Conservation (phyloP, 2,113 vertebrate species). For the Brachionichthys hirsutus region DNA sequence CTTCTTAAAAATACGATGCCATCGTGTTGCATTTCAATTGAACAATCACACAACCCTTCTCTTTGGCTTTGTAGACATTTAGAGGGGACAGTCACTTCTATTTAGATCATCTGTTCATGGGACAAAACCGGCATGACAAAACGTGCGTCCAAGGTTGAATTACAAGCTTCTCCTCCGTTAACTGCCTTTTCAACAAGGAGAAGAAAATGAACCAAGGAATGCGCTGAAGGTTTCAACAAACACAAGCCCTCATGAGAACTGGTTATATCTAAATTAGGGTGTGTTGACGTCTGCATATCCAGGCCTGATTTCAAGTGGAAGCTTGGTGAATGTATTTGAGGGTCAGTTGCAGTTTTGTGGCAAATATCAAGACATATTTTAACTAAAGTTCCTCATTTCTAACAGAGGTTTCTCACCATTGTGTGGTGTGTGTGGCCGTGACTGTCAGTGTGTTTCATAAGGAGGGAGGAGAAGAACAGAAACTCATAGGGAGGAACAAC, state of each 20-base stretch:
- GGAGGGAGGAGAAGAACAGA: slow-evolving; percentile 63
- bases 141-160: slow-evolving; percentile 22
- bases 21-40: slow-evolving; percentile 52
- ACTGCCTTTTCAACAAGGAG: slow-evolving; percentile 5
- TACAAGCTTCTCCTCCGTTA: slow-evolving; percentile 24
- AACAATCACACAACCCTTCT: slow-evolving; percentile 65
- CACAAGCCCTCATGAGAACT: slow-evolving; percentile 39
- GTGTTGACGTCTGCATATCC: slow-evolving; percentile 16
- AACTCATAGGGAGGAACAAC: slow-evolving; percentile 55
- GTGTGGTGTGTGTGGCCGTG: slow-evolving; percentile 30
- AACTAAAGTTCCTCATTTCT: slow-evolving; percentile 63
- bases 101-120: slow-evolving; percentile 30
- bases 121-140: slow-evolving; percentile 37
- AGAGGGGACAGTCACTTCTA: slow-evolving; percentile 59
- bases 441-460: slow-evolving; percentile 53
- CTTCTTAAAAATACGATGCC: slow-evolving; percentile 43
- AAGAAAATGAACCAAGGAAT: slow-evolving; percentile 42
- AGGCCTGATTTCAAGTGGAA: slow-evolving; percentile 28
- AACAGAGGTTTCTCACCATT: slow-evolving; percentile 33
- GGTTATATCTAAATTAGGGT: slow-evolving; percentile 25
- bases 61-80: slow-evolving; percentile 72
- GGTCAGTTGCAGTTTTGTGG: slow-evolving; percentile 54
- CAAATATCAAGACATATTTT: slow-evolving; percentile 36
- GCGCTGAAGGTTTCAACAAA: slow-evolving; percentile 28
- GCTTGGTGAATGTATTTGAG: slow-evolving; percentile 16